phyloP scores from a whole-genome alignment of 2,113 vertebrate genomes.

The Coptodon rendalli region DNA sequence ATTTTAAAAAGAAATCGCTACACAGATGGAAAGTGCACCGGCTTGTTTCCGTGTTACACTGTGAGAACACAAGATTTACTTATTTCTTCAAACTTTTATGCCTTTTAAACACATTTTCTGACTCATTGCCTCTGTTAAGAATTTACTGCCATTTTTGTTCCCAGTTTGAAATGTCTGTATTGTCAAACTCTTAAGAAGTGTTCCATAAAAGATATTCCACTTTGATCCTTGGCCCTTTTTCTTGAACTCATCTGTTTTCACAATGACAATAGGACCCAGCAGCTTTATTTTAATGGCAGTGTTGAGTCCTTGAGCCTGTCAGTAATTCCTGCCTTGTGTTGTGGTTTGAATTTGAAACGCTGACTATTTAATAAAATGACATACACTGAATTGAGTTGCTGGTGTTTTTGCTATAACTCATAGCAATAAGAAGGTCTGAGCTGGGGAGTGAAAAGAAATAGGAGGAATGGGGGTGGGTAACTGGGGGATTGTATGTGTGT shows the following conservation, averaged over 20 bases:
- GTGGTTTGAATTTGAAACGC: constrained; percentile 19
- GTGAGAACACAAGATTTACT: neutral
- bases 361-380: constrained; percentile 13
- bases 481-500: neutral
- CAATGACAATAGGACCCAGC: neutral
- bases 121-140: constrained; percentile 37
- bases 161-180: neutral
- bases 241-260: neutral
- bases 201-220: neutral
- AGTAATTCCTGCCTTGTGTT: neutral
- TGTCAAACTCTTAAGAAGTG: neutral
- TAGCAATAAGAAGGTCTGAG: constrained; percentile 43
- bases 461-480: neutral
- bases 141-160: constrained; percentile 47
- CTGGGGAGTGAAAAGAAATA: neutral
- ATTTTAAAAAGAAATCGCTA: neutral
- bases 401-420: constrained; percentile 25
- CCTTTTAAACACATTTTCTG: constrained; percentile 56
- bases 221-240: neutral
- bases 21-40: constrained; percentile 31
- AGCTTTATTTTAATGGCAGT: neutral
- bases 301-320: neutral
- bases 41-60: constrained; percentile 15
- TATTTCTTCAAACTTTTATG: constrained; percentile 24
- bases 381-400: neutral